These are phyloP conservation scores for Esperia sulphurella DNA, from an alignment of 2,888 invertebrate species.

Conservation along the genomic window DNA sequence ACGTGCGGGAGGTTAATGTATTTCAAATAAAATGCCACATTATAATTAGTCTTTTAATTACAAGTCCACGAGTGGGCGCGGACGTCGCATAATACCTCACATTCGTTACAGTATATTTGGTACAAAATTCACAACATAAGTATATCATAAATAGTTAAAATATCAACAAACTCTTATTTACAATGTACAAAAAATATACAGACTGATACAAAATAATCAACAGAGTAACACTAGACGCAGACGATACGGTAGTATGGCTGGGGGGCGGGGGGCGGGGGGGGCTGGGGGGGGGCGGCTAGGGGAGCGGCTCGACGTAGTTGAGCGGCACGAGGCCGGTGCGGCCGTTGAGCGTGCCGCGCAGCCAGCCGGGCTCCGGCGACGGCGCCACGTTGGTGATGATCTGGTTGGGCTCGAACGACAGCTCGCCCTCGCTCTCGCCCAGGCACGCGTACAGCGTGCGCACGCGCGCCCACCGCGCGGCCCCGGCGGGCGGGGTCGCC, in stretches of 20 bases:
- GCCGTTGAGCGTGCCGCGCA: slow-evolving; percentile 96
- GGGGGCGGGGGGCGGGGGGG: not conserved
- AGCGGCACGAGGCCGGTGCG: slow-evolving; percentile 96
- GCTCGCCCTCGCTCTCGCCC: slow-evolving; percentile 97
- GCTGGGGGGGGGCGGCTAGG: slow-evolving; percentile 28
- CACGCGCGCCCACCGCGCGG: slow-evolving; percentile 77
- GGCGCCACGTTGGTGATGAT: slow-evolving; percentile 96
- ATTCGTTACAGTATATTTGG: slow-evolving; percentile 65
- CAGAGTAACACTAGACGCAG: slow-evolving; percentile 40
- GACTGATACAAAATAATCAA: slow-evolving; percentile 72
- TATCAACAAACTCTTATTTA: slow-evolving; percentile 74
- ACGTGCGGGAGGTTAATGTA: not conserved
- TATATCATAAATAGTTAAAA: slow-evolving; percentile 75
- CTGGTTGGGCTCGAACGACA: slow-evolving; percentile 99
- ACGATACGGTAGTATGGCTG: no score
- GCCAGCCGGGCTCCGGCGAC: slow-evolving; percentile 98
- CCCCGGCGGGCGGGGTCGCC: slow-evolving; percentile 9
- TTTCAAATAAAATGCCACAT: not conserved
- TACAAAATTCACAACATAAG: slow-evolving; percentile 75
- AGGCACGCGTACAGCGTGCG: slow-evolving; percentile 97
- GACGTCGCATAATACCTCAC: slow-evolving; percentile 15
- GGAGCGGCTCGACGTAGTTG: slow-evolving; percentile 95
- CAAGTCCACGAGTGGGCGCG: slow-evolving; percentile 15
- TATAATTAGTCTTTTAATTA: slow-evolving; percentile 20
- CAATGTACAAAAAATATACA: no score